These are phyloP conservation scores for Arenaria interpres DNA, from an alignment of 2,113 vertebrate species.

Conservation along the genomic window DNA sequence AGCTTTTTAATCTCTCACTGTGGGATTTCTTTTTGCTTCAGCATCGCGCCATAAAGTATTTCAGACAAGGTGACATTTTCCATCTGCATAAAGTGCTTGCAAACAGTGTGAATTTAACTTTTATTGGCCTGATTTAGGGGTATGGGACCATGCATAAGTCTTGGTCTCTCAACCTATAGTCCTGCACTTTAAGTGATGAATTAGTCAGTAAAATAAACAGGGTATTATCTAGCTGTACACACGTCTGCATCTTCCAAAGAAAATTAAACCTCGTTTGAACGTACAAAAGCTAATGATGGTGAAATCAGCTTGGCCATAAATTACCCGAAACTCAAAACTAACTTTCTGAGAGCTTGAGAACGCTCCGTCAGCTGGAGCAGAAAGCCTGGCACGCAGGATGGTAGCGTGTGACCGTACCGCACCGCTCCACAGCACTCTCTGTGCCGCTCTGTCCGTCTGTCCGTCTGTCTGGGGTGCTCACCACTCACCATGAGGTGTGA, in stretches of 20 bases:
- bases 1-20: conserved; percentile 65
- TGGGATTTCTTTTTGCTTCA: conserved; percentile 66
- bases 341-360: neutral
- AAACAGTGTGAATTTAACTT: conserved; percentile 68
- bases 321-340: neutral
- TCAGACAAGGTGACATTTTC: conserved; percentile 72
- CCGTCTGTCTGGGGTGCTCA: neutral
- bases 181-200: conserved; percentile 66
- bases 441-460: neutral
- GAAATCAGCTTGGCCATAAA: conserved; percentile 24
- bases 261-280: conserved; percentile 46
- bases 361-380: neutral
- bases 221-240: conserved; percentile 60
- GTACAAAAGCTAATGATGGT: conserved; percentile 37
- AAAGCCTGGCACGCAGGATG: accelerated
- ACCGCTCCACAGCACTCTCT: accelerated
- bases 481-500: accelerated
- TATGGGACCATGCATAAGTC: conserved; percentile 51
- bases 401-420: accelerated
- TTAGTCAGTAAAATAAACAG: conserved; percentile 71
- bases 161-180: conserved; percentile 60
- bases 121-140: conserved; percentile 71
- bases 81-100: conserved; percentile 68
- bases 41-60: conserved; percentile 42
- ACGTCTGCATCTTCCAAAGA: conserved; percentile 51